phyloP scores from a whole-genome alignment of 2,797 vertebrate species.

The Sternotherus odoratus region DNA sequence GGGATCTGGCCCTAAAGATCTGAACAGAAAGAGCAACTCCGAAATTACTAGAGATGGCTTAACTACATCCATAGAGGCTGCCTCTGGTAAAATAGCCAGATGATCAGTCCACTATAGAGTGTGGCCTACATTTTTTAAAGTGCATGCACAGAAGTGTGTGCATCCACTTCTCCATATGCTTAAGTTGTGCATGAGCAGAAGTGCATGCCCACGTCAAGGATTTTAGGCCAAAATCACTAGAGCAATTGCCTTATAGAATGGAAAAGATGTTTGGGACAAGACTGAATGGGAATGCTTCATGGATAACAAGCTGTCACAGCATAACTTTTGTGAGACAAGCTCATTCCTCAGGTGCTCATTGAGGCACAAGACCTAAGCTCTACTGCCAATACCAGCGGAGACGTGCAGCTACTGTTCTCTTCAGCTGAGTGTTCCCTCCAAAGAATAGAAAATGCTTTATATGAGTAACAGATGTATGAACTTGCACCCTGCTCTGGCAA shows the following conservation, averaged over 20 bases:
- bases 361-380: background rate
- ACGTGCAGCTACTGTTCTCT: background rate
- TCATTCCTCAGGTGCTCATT: background rate
- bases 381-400: background rate
- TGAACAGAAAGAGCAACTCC: background rate
- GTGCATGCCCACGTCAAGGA: background rate
- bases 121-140: background rate
- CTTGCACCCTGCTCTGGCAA: background rate
- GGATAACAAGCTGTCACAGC: background rate
- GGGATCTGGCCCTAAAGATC: background rate
- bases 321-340: background rate
- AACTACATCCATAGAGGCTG: background rate
- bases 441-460: background rate
- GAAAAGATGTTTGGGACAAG: background rate
- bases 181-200: background rate
- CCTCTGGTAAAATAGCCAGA: background rate
- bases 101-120: background rate
- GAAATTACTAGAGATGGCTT: background rate
- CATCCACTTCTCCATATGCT: no score
- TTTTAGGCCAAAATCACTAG: background rate
- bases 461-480: background rate
- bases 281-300: background rate
- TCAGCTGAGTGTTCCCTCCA: background rate
- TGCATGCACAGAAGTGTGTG: background rate
- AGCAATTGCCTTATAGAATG: background rate